phyloP scores from a whole-genome alignment of 2,888 invertebrate genomes.

The Volucella inflata region DNA sequence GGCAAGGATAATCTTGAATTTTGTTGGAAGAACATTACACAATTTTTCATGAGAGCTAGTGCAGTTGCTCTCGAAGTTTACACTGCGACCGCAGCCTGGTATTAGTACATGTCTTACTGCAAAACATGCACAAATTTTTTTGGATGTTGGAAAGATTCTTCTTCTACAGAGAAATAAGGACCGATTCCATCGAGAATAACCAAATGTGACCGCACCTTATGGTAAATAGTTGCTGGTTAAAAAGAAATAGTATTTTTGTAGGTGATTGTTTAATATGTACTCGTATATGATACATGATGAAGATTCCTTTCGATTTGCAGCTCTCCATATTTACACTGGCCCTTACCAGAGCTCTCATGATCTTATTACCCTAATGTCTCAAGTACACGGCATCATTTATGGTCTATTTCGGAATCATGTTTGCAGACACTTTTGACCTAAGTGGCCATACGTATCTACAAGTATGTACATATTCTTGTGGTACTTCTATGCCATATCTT shows the following conservation, averaged over 20 bases:
- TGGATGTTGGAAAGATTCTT: too few relatives aligned
- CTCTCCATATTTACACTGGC: slow-evolving; percentile 11
- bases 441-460: not conserved
- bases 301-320: not conserved
- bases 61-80: not conserved
- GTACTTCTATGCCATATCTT: not conserved
- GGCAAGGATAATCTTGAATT: slow-evolving; percentile 62
- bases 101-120: too few relatives aligned
- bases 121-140: too few relatives aligned
- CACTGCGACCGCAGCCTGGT: slow-evolving; percentile 1
- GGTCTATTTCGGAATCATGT: slow-evolving; percentile 40
- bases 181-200: too few relatives aligned
- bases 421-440: slow-evolving; percentile 55
- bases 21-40: slow-evolving; percentile 46
- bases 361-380: slow-evolving; percentile 56
- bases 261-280: too few relatives aligned
- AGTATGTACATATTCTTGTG: not conserved
- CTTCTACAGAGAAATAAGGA: too few relatives aligned
- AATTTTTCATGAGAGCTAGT: slow-evolving; percentile 41
- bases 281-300: too few relatives aligned
- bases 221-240: too few relatives aligned
- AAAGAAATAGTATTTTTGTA: too few relatives aligned
- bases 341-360: not conserved
- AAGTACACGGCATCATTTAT: slow-evolving; percentile 57
- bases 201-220: too few relatives aligned